phyloP scores from a whole-genome alignment of 2,797 vertebrate genomes.

The Erethizon dorsatum region DNA sequence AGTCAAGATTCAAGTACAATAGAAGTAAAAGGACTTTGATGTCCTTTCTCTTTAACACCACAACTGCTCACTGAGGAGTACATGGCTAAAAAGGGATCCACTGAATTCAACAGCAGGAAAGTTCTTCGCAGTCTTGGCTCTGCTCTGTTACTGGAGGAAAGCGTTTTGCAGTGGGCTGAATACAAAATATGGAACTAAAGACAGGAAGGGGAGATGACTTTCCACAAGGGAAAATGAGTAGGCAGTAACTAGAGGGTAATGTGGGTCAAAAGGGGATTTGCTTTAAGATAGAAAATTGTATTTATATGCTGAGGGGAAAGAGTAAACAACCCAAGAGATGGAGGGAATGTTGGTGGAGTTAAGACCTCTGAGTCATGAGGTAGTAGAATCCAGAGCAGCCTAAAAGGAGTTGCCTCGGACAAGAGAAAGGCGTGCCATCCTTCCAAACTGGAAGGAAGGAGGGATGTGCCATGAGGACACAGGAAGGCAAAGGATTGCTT shows the following conservation, averaged over 20 bases:
- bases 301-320: neutral
- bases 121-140: no score
- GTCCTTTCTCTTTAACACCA: neutral
- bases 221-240: neutral
- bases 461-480: no score
- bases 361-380: neutral
- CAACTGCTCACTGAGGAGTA: neutral
- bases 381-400: neutral
- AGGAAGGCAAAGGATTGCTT: neutral
- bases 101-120: neutral
- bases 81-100: neutral
- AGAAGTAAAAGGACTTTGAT: neutral
- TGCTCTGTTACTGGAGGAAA: neutral
- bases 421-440: neutral
- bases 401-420: neutral
- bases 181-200: neutral
- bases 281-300: neutral
- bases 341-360: neutral
- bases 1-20: neutral
- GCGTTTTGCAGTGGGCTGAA: rapidly evolving
- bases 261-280: neutral
- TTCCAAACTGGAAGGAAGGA: neutral
- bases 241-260: neutral
- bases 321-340: neutral
- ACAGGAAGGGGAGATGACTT: neutral